phyloP scores from a whole-genome alignment of 2,888 invertebrate species.

The Yponomeuta malinellus region DNA sequence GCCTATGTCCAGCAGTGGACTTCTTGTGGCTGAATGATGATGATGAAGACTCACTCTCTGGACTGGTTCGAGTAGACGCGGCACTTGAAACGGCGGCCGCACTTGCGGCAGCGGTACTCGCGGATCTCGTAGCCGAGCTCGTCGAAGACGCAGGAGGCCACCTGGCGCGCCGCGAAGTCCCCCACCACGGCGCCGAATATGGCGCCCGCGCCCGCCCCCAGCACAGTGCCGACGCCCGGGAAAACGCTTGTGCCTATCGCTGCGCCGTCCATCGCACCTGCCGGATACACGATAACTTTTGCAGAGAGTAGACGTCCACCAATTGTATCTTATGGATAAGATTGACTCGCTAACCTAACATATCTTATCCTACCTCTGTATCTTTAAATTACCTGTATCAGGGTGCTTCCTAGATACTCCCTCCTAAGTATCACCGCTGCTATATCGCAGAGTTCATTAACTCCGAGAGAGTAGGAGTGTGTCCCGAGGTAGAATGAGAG shows the following conservation, averaged over 20 bases:
- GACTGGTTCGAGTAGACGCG: background rate
- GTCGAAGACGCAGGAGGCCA: background rate
- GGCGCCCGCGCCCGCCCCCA: background rate
- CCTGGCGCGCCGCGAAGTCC: background rate
- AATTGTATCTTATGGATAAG: no score
- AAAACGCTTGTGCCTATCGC: background rate
- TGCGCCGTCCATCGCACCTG: background rate
- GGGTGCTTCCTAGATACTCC: no score
- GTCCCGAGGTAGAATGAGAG: no score
- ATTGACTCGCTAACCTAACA: no score
- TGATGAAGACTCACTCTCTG: background rate
- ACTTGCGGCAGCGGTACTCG: conserved; percentile 1
- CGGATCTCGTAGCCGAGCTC: background rate
- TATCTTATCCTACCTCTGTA: no score
- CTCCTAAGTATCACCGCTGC: no score
- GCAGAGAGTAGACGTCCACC: no score
- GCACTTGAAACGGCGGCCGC: background rate
- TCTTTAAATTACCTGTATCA: no score
- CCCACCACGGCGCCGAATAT: conserved; percentile 52
- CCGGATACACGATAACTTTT: background rate
- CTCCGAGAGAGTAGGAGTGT: no score
- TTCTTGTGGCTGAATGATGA: no score
- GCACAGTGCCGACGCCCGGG: background rate
- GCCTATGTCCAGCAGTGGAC: no score
- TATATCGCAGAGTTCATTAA: no score